Conservation (phyloP, 2,888 invertebrate genomes). For the Acanthosepion esculentum region DNA sequence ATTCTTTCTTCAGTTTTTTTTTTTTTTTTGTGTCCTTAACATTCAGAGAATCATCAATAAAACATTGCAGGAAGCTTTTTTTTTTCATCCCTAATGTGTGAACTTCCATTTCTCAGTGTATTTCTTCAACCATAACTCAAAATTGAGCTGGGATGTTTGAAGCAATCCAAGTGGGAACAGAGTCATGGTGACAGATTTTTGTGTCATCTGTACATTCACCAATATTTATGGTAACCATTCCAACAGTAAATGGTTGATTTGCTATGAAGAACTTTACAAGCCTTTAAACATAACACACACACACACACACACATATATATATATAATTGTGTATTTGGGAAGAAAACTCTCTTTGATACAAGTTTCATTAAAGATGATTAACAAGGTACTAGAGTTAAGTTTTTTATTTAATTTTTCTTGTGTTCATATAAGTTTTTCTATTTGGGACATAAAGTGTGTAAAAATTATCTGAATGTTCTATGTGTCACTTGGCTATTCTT, state of each 20-base stretch:
- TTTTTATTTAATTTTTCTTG: too few species aligned
- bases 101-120: neutral
- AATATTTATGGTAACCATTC: neutral
- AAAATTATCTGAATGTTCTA: too few species aligned
- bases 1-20: neutral
- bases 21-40: neutral
- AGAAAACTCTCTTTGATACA: too few species aligned
- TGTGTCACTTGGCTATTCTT: too few species aligned
- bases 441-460: too few species aligned
- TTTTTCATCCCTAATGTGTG: neutral
- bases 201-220: neutral
- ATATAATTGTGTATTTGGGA: too few species aligned
- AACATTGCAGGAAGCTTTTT: neutral
- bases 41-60: neutral
- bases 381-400: too few species aligned
- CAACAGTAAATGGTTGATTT: neutral
- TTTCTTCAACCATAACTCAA: neutral
- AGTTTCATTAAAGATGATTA: too few species aligned
- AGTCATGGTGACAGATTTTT: neutral
- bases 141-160: neutral
- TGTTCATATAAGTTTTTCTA: too few species aligned
- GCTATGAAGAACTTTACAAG: neutral
- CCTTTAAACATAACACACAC: neutral
- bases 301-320: neutral
- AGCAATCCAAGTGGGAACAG: neutral